Conservation (phyloP, 2,797 vertebrate genomes). For the Pachyuromys duprasi region DNA sequence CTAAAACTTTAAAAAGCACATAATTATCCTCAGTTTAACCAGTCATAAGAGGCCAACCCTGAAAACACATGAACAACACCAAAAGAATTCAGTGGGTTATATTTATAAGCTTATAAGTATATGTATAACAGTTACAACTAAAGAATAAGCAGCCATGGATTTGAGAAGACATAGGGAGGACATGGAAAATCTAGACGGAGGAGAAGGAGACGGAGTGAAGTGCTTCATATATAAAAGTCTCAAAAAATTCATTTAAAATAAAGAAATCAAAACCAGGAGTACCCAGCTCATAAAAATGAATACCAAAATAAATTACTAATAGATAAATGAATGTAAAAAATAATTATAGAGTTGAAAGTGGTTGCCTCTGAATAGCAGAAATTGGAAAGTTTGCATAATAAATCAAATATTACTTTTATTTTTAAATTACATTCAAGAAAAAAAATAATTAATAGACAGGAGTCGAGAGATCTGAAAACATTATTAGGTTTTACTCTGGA, state of each 20-base stretch:
- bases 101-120: background rate
- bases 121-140: background rate
- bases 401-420: constrained; percentile 48
- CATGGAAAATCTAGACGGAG: background rate
- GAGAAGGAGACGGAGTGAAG: background rate
- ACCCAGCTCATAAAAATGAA: background rate
- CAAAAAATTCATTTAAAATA: background rate
- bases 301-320: background rate
- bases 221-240: background rate
- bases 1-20: constrained; percentile 15
- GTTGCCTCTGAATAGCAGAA: background rate
- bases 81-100: background rate
- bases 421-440: constrained; percentile 36
- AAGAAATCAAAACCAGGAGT: background rate
- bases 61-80: background rate
- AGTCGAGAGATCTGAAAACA: background rate
- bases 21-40: background rate
- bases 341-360: background rate
- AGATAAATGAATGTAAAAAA: background rate
- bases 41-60: background rate
- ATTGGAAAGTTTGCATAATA: constrained; percentile 12
- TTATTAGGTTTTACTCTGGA: background rate
- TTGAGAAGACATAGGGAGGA: background rate
- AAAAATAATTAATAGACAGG: background rate
- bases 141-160: background rate